Evolutionary conservation across 2,888 invertebrate genomes (phyloP), one percentile per base, ranked within the genome.

Genomic region (Ormia ochracea): DNA sequence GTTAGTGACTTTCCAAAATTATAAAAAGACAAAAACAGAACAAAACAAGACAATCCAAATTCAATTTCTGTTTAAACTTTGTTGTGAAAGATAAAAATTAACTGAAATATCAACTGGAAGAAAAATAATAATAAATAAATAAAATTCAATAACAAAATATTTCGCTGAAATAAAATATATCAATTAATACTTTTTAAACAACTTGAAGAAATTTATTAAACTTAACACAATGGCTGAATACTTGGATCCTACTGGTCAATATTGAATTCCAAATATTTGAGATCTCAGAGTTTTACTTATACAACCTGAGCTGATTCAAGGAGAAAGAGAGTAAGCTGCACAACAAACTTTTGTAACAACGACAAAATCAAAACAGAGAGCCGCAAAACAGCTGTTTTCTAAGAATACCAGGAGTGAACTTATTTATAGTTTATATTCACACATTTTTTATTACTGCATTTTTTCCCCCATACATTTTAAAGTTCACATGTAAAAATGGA

Each of bases 171-270:
- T 12, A 38, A 79, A 17, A 2, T 7, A 10, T n/a, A n/a, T n/a
- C n/a, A 21, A 17, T 21, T 3, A 10, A 43, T 21, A 21, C 21
- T 43, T 19, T 9, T 19, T 14, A 38, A 38, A 19, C 43, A 43
- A 19, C 19, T 43, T 19, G 10, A 63, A 83, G 82, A 82, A 78
- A 76, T n/a, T 21, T 41, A 41, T 31, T 45, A 52, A 52, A 54
- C 31, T 31, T 19, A n/a, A 31, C 82, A 85, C 81, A 82, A 86
- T 87, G 88, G 89, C 89, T 84, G 79, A 82, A 73, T 84, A 86
- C 82, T 86, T 90, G 85, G 89, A 90, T 85, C 89, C 89, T 80
- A 90, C 89, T 83, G 89, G 89, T 81, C 89, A 89, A 82, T 89
- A 89, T 82, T 89, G 54, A 84, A 52, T 52, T 17, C 33, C 33